Percentiles rank a stretch among this genome's conserved stretches.
Conservation (phyloP, 2,888 invertebrate species). For the Drosophila flavopinicola region DNA sequence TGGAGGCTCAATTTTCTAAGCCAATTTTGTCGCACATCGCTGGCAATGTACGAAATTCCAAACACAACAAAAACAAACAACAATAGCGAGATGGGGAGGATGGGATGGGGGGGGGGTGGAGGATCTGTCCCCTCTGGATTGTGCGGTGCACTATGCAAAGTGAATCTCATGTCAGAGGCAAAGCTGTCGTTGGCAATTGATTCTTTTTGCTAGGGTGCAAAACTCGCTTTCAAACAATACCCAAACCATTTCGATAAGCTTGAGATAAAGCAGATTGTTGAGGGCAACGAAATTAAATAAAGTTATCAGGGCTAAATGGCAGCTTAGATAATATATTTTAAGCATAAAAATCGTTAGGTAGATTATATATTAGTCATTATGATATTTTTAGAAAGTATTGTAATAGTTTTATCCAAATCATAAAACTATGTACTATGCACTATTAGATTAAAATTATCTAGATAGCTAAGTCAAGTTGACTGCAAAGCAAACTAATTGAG, state of each 20-base stretch:
- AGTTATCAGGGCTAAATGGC: background rate
- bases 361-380: too few relatives aligned
- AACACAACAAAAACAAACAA: slow-evolving; percentile 48
- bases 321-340: background rate
- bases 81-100: slow-evolving; percentile 13
- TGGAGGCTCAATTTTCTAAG: slow-evolving; percentile 76
- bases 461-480: too few relatives aligned
- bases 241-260: slow-evolving; percentile 36
- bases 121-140: background rate
- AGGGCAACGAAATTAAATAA: background rate
- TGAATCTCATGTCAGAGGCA: slow-evolving; percentile 48
- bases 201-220: slow-evolving; percentile 47
- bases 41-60: slow-evolving; percentile 50
- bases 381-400: too few relatives aligned
- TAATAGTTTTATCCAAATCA: too few relatives aligned
- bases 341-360: too few relatives aligned
- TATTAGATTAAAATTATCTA: too few relatives aligned
- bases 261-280: slow-evolving; percentile 2
- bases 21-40: slow-evolving; percentile 72
- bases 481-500: too few relatives aligned
- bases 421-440: too few relatives aligned
- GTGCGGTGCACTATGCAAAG: slow-evolving; percentile 42
- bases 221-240: slow-evolving; percentile 17
- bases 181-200: slow-evolving; percentile 58
- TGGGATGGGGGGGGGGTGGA: background rate